Evolutionary conservation across 2,888 invertebrate species (phyloP), one percentile per base, ranked within the genome.

Genomic region (Phoenoteleia sp.): DNA sequence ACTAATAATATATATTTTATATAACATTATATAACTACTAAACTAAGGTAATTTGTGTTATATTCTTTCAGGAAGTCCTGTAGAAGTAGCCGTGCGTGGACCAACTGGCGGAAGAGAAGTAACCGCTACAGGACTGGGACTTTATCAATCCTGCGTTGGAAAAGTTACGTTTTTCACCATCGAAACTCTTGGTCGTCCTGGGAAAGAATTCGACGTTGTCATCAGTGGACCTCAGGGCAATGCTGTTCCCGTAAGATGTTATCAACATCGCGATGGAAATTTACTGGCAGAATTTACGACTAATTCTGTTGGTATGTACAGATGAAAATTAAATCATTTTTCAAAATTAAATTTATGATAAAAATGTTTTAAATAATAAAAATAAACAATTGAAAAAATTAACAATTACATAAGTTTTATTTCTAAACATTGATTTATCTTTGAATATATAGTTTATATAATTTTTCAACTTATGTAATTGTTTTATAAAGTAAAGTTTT

Each of bases 231-330:
- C 97, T 0, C 96, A 96, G 6, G 96, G 97, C 0, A 95, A 96
- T 85, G 97, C 98, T 0, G 95, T 99, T 47, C 98, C 98, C 0
- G 98, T 99, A 19, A 90, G 98, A 77, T 99, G 99, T 92, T 99
- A 99, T 93, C 98, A 98, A 92, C 99, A 99, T 83, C 98, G 99
- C 91, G 98, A 99, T 83, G 99, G 99, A 1, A 97, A 98, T 91
- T 95, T 99, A 74, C 96, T 98, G 92, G 99, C 99, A 0, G 99
- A 99, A 94, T 99, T 97, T 94, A 97, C 97, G 15, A 96, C 98
- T 29, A 96, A 96, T 79, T 96, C 96, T 91, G 96, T 97, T 23
- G 94, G 97, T 96, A 89, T 93, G 93, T n/a, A 3, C 3, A 42
- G 9, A n/a, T n/a, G n/a, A n/a, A n/a, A n/a, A n/a, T n/a, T n/a